Base-by-base conservation (phyloP, 2,797 vertebrate genomes). In the Peromyscus attwateri region DNA sequence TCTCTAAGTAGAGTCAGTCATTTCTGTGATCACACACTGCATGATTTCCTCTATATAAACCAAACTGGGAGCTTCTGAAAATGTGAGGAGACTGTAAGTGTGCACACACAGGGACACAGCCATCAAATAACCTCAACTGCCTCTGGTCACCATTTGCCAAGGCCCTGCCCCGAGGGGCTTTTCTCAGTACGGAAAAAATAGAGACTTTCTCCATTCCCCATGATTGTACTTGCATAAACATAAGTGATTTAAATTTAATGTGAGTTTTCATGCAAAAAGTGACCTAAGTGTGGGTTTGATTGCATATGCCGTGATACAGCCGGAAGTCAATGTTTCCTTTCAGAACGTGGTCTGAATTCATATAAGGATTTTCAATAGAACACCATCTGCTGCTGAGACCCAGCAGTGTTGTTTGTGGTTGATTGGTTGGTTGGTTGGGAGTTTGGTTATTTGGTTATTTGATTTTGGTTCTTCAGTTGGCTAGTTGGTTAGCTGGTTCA, bases 161-260 rank as follows among this genome's bases (percentile, higher is more conserved):
- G 66, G 23, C 49, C 25, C 62, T 13, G 49, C 27, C 40, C 73
- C 43, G 9, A 40, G n/a, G 3, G 23, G 31, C 52, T 64, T 34
- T 81, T 49, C 71, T 93, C 60, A 13, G 3, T 14, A 40, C 5
- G 19, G 85, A 85, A 62, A 46, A 46, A 31, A 17, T 19, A 16
- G 70, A 31, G 34, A 25, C 0, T 2, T 13, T 3, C 9, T 25
- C 12, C 62, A 7, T 62, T 46, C 43, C 70, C 40, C 49, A 66
- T 57, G 57, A 37, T 29, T 21, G 31, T 40, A n/a, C 34, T 76
- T 68, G 14, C 64, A 70, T 62, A 62, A 82, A 62, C 43, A 4
- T 16, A 1, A 4, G 40, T 52, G 43, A 70, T 23, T 60, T 29
- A 94, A 95, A 94, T 89, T 95, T 62, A 94, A 64, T 89, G 40